Evolutionary conservation across 2,797 vertebrate genomes (phyloP).

Genomic region (Myoxocephalus aenaeus): DNA sequence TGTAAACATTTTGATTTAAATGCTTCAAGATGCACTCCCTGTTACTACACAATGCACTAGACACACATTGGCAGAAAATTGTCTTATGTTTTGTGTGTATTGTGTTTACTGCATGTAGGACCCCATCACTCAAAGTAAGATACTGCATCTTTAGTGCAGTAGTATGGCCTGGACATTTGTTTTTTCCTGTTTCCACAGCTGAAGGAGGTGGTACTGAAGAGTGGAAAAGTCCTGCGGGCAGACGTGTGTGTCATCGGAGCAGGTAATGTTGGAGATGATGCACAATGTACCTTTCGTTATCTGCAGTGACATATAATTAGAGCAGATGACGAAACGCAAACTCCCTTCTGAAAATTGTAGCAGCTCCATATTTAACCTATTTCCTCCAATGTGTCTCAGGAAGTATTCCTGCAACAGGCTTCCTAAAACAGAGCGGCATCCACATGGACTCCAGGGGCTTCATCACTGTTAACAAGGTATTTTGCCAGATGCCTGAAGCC

Average conservation of each 20-base stretch:
- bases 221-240: constrained; percentile 94
- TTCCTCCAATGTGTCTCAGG: constrained; percentile 75
- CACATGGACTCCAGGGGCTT: constrained; percentile 95
- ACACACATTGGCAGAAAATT: neutral
- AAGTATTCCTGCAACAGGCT: constrained; percentile 91
- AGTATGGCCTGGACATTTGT: constrained; percentile 13
- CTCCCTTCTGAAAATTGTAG: neutral
- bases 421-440: constrained; percentile 94
- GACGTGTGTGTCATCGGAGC: constrained; percentile 96
- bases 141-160: neutral
- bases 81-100: neutral
- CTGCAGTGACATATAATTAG: neutral
- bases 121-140: neutral
- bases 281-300: constrained; percentile 1
- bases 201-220: constrained; percentile 98
- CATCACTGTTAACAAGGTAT: constrained; percentile 95
- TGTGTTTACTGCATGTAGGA: neutral
- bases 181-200: constrained; percentile 81
- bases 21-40: neutral
- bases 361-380: neutral
- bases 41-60: neutral
- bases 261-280: constrained; percentile 80
- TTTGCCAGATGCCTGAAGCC: neutral
- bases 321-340: neutral
- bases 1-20: neutral